phyloP scores from a whole-genome alignment of 2,113 vertebrate genomes.

The Phycodurus eques region DNA sequence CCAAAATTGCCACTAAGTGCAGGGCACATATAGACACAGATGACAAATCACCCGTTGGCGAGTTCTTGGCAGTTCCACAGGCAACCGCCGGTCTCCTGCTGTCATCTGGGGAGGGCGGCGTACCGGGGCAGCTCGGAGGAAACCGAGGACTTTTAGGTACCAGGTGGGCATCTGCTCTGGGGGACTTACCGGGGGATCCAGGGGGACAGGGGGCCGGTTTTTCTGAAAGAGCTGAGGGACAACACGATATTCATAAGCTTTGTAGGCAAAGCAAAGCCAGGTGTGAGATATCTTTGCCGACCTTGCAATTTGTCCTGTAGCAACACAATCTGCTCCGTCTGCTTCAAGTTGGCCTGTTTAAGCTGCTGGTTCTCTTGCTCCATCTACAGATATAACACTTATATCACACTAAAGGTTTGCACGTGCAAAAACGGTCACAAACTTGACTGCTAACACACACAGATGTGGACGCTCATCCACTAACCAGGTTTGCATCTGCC shows the following conservation, averaged over 20 bases:
- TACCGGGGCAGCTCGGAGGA: slow-evolving; percentile 66
- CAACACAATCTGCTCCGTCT: slow-evolving; percentile 80
- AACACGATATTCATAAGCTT: neutral
- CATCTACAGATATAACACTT: slow-evolving; percentile 71
- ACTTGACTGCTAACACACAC: no score
- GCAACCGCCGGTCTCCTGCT: slow-evolving; percentile 55
- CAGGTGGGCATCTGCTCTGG: slow-evolving; percentile 60
- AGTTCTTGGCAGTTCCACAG: slow-evolving; percentile 24
- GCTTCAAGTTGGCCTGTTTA: slow-evolving; percentile 80
- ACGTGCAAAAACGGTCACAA: no score
- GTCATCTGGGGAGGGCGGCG: slow-evolving; percentile 64
- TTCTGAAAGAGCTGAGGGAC: slow-evolving; percentile 63
- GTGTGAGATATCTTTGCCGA: slow-evolving; percentile 49
- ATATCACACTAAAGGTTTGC: neutral
- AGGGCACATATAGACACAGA: neutral
- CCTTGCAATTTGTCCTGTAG: slow-evolving; percentile 85
- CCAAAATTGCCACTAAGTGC: no score
- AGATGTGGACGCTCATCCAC: no score
- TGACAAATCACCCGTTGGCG: slow-evolving; percentile 45
- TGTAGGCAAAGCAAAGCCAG: neutral
- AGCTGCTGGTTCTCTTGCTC: slow-evolving; percentile 89
- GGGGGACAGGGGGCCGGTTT: slow-evolving; percentile 40
- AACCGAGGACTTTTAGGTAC: slow-evolving; percentile 63
- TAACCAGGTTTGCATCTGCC: no score
- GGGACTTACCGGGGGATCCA: slow-evolving; percentile 52